Evolutionary conservation across 1,140 invertebrate genomes (phyloP).

Genomic region (Nomia melanderi): DNA sequence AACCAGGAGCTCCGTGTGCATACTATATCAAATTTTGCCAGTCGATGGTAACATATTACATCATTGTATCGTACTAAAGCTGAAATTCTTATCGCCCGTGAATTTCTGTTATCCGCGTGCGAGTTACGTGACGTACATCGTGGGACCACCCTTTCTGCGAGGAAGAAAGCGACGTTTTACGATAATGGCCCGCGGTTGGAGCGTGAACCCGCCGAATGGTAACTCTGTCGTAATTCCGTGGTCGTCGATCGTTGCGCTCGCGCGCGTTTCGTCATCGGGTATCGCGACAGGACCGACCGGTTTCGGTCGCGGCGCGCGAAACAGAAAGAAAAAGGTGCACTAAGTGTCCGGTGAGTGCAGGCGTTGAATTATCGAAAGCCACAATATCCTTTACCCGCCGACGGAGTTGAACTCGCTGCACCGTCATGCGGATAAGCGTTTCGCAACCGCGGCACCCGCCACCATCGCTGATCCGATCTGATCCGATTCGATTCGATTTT

Average conservation of each 20-base stretch:
- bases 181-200: no score
- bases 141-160: no score
- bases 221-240: constrained; percentile 12
- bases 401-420: constrained; percentile 1
- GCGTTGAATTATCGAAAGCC: constrained; percentile 13
- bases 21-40: no score
- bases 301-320: constrained; percentile 2
- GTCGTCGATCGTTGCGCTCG: neutral
- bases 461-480: neutral
- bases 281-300: constrained; percentile 18
- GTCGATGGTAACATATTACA: no score
- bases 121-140: no score
- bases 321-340: neutral
- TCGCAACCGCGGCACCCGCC: constrained; percentile 7
- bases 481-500: neutral
- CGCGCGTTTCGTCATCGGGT: constrained; percentile 24
- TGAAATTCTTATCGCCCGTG: no score
- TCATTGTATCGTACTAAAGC: no score
- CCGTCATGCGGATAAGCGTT: constrained; percentile 13
- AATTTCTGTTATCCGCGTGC: no score
- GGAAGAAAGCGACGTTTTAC: no score
- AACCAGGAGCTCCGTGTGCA: no score
- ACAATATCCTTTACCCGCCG: constrained; percentile 7
- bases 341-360: neutral
- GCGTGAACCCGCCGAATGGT: constrained; percentile 5